Percentiles rank a stretch among this genome's conserved stretches.
Evolutionary conservation across 1,140 invertebrate genomes (phyloP).

Genomic region (Panulirus ornatus): DNA sequence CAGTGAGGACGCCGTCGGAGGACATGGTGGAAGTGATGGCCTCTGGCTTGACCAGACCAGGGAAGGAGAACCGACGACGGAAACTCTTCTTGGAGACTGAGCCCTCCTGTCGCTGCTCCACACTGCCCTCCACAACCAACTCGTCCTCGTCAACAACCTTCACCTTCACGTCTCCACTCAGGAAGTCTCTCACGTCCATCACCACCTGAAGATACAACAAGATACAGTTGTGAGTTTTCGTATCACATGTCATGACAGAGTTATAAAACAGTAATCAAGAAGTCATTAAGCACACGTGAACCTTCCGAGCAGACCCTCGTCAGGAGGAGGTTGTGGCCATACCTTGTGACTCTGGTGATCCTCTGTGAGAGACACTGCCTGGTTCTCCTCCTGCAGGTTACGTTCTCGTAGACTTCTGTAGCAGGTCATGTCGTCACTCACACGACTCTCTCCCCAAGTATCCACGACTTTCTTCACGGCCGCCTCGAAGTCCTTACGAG

Average conservation of each 20-base stretch:
- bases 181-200: constrained; percentile 72
- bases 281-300: neutral
- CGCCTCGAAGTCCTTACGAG: constrained; percentile 46
- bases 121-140: constrained; percentile 69
- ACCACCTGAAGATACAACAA: constrained; percentile 54
- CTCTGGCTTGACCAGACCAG: constrained; percentile 56
- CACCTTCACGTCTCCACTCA: constrained; percentile 64
- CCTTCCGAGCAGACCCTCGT: no score
- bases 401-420: constrained; percentile 50
- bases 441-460: neutral
- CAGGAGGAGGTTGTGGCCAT: no score
- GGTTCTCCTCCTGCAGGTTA: constrained; percentile 60
- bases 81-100: constrained; percentile 65
- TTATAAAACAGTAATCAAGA: neutral
- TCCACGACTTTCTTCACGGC: constrained; percentile 38
- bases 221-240: no score
- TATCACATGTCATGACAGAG: neutral
- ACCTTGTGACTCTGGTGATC: constrained; percentile 61
- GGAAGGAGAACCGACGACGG: constrained; percentile 66
- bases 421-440: neutral
- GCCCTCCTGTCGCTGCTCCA: constrained; percentile 54
- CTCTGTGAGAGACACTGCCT: constrained; percentile 51
- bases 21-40: constrained; percentile 68
- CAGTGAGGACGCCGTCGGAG: constrained; percentile 69
- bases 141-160: constrained; percentile 72